Evolutionary conservation across 2,888 invertebrate species (phyloP).

Genomic region (Heliconius hortense): DNA sequence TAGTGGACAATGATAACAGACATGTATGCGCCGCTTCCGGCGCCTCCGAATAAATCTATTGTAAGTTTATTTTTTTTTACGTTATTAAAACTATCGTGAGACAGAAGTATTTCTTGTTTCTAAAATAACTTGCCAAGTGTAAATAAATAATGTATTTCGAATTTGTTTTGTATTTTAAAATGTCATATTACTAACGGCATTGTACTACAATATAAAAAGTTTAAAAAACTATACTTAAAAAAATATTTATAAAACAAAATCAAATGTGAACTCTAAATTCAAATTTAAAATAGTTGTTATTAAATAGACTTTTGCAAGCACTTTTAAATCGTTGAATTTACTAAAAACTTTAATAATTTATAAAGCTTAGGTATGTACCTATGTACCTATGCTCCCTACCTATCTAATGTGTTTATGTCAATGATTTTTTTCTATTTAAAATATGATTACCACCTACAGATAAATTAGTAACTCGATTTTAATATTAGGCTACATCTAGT

Average conservation of each 20-base stretch:
- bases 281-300: not conserved
- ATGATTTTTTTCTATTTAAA: not conserved
- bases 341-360: not conserved
- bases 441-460: too few species aligned
- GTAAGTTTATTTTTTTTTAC: constrained; percentile 58
- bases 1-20: constrained; percentile 73
- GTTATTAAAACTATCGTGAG: not conserved
- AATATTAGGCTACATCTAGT: not conserved
- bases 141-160: not conserved
- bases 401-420: not conserved
- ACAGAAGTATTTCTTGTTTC: not conserved
- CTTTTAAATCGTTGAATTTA: not conserved
- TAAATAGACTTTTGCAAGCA: not conserved
- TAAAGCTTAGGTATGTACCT: too few species aligned
- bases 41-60: constrained; percentile 69
- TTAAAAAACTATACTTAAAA: too few species aligned
- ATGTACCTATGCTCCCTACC: too few species aligned
- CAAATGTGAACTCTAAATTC: not conserved
- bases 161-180: not conserved
- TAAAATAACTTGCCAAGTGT: not conserved
- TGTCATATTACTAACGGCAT: too few species aligned
- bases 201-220: too few species aligned
- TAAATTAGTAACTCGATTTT: too few species aligned
- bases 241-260: too few species aligned
- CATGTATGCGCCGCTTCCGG: constrained; percentile 77